These are phyloP conservation scores for Miniopterus natalensis DNA, from an alignment of 2,113 vertebrate species.

Conservation along the genomic window DNA sequence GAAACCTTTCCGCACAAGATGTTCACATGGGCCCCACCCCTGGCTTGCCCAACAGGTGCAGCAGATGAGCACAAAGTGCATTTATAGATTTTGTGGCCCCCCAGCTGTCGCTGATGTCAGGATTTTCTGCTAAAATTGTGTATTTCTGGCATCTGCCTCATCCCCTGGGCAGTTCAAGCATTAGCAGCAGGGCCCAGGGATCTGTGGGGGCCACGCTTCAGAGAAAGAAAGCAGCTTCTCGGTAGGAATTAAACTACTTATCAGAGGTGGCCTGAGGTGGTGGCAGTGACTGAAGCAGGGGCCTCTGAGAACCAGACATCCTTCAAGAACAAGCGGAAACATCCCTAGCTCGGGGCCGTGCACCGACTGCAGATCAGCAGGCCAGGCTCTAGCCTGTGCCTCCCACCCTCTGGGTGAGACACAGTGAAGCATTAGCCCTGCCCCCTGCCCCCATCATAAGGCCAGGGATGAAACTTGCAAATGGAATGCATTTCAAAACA, in stretches of 20 bases:
- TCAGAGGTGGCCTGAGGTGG: not conserved
- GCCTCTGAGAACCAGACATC: not conserved
- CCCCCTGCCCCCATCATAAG: not conserved
- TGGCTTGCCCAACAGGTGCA: constrained; percentile 41
- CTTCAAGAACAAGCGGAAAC: not conserved
- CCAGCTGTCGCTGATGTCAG: constrained; percentile 80
- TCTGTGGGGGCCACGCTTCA: not conserved
- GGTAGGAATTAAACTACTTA: not conserved
- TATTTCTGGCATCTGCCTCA: constrained; percentile 84
- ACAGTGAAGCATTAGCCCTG: not conserved
- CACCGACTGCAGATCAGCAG: rapidly evolving
- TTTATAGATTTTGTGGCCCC: constrained; percentile 80
- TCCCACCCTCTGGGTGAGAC: not conserved
- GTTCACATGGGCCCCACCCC: constrained; percentile 75
- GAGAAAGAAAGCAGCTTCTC: not conserved
- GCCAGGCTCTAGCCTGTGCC: not conserved
- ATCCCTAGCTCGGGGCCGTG: not conserved
- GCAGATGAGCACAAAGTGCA: constrained; percentile 74
- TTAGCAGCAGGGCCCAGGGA: constrained; percentile 45
- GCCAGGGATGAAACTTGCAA: not conserved
- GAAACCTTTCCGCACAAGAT: constrained; percentile 74
- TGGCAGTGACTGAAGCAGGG: not conserved
- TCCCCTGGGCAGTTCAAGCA: constrained; percentile 72
- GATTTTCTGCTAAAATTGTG: constrained; percentile 80
- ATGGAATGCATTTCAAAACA: not conserved